Evolutionary conservation across 2,888 invertebrate genomes (phyloP).

Genomic region (Lycia hirtaria): DNA sequence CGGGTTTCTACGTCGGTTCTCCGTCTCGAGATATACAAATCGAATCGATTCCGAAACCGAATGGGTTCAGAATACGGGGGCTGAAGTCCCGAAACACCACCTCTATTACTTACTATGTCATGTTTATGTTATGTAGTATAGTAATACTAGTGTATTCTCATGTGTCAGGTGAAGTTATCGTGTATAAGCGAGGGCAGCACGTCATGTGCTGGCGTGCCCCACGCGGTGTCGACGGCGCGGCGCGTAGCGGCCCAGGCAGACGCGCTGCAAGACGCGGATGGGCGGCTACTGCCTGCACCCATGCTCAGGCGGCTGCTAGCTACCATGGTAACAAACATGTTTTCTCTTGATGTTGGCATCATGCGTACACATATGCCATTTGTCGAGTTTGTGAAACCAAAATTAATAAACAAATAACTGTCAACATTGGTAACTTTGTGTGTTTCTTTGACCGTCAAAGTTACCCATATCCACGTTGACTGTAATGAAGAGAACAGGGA

Average conservation of each 20-base stretch:
- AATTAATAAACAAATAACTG: too few relatives aligned
- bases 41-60: too few relatives aligned
- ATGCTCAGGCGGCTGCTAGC: constrained; percentile 91
- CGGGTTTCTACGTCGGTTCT: too few relatives aligned
- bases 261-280: constrained; percentile 88
- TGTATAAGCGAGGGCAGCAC: constrained; percentile 71
- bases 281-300: constrained; percentile 91
- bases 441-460: too few relatives aligned
- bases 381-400: too few relatives aligned
- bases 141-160: not conserved
- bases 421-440: too few relatives aligned
- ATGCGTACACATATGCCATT: not conserved
- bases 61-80: too few relatives aligned
- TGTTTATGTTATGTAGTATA: not conserved
- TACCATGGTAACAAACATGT: constrained; percentile 84
- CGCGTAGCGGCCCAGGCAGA: constrained; percentile 81
- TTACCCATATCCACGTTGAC: too few relatives aligned
- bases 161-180: constrained; percentile 76
- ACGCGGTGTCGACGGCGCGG: constrained; percentile 90
- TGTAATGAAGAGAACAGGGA: too few relatives aligned
- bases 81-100: too few relatives aligned
- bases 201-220: constrained; percentile 84
- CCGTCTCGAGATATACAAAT: too few relatives aligned
- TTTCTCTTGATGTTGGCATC: not conserved
- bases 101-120: too few relatives aligned